A percentile compares a stretch with the other conserved stretches of the same genome.
phyloP scores from a whole-genome alignment of 1,140 invertebrate genomes.

The Coelopa frigida region DNA sequence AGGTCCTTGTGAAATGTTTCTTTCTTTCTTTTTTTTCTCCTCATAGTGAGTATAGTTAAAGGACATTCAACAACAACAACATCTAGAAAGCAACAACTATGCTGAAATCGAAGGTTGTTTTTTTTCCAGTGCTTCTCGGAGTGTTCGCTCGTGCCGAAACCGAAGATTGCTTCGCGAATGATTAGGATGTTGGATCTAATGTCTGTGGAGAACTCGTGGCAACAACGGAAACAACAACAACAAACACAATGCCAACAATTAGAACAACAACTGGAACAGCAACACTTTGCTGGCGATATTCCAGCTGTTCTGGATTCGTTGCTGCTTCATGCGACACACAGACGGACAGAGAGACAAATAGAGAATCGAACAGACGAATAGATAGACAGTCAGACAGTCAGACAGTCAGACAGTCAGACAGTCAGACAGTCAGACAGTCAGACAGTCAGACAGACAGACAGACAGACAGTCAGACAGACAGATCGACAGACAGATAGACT shows the following conservation, averaged over 20 bases:
- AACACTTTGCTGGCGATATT: constrained; percentile 7
- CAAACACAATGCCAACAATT: not conserved
- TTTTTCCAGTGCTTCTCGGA: too few species aligned
- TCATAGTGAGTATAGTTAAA: too few species aligned
- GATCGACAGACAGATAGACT: not conserved
- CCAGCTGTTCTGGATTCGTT: constrained; percentile 4
- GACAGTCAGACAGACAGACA: not conserved
- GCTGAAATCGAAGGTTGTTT: too few species aligned
- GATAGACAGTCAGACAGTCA: constrained; percentile 7
- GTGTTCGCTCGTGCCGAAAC: too few species aligned
- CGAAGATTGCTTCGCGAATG: too few species aligned
- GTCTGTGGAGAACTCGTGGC: too few species aligned
- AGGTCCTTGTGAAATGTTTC: too few species aligned
- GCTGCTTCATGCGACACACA: not conserved
- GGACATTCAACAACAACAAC: too few species aligned
- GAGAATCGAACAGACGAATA: not conserved
- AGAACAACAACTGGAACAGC: constrained; percentile 1
- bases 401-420: constrained; percentile 15
- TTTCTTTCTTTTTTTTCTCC: too few species aligned
- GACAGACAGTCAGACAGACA: not conserved
- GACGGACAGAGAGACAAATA: not conserved
- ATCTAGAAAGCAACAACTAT: too few species aligned
- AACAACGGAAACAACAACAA: not conserved
- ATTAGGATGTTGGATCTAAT: too few species aligned
- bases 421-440: constrained; percentile 15